Percentiles rank a stretch among this genome's conserved stretches.
phyloP scores from a whole-genome alignment of 1,140 invertebrate genomes.

The Aradophagus sp. region DNA sequence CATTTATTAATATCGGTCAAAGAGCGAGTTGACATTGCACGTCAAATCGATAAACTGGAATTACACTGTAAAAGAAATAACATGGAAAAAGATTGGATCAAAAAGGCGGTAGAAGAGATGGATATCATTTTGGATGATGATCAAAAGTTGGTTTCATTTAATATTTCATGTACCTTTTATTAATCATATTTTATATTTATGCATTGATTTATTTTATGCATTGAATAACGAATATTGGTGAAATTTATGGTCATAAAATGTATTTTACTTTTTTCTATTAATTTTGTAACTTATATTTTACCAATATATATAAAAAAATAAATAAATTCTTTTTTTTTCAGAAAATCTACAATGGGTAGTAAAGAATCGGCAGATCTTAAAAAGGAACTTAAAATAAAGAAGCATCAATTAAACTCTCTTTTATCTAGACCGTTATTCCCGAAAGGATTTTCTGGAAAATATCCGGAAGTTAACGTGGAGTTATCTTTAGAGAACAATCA shows the following conservation, averaged over 20 bases:
- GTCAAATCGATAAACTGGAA: conserved; percentile 85
- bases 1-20: conserved; percentile 81
- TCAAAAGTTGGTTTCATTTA: conserved; percentile 15
- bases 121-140: conserved; percentile 88
- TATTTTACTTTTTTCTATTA: conserved; percentile 13
- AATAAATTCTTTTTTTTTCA: conserved; percentile 44
- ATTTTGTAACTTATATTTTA: not conserved
- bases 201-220: no score
- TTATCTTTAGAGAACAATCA: conserved; percentile 59
- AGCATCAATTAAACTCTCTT: conserved; percentile 77
- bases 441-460: conserved; percentile 82
- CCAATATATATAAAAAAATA: not conserved
- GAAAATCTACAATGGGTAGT: conserved; percentile 66
- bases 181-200: no score
- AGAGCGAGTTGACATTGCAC: conserved; percentile 83
- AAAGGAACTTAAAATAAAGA: conserved; percentile 75
- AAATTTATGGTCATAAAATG: no score
- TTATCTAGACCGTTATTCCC: conserved; percentile 80
- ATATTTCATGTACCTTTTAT: no score
- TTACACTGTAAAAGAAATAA: conserved; percentile 81
- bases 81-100: conserved; percentile 86
- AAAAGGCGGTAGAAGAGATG: conserved; percentile 88
- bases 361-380: conserved; percentile 67
- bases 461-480: conserved; percentile 73
- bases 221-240: no score